These are phyloP conservation scores for Eidolon dupreanum DNA, from an alignment of 2,797 vertebrate species.

Conservation along the genomic window DNA sequence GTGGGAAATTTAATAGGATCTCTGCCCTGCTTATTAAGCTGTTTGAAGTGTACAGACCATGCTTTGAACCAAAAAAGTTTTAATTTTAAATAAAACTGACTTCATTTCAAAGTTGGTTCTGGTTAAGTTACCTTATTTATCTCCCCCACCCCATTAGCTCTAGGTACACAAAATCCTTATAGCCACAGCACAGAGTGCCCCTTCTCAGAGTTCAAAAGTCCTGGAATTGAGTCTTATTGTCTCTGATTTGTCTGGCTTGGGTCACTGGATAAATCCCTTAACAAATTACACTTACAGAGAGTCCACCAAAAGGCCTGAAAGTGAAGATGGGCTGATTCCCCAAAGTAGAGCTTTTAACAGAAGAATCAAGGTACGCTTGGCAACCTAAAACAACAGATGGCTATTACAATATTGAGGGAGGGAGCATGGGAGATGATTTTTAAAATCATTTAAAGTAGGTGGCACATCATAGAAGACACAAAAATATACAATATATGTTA, in stretches of 20 bases:
- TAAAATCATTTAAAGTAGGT: not conserved
- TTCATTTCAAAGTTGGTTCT: conserved; percentile 27
- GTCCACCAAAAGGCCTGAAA: not conserved
- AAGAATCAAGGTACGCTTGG: not conserved
- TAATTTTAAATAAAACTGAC: conserved; percentile 32
- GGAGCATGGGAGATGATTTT: not conserved
- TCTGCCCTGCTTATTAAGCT: not conserved
- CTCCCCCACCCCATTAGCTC: not conserved
- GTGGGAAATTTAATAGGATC: not conserved
- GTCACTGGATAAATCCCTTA: not conserved
- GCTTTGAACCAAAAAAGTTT: not conserved
- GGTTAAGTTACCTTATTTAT: not conserved
- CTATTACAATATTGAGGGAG: not conserved
- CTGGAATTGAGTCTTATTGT: not conserved
- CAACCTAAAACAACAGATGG: not conserved
- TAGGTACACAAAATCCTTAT: not conserved
- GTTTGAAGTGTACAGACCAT: not conserved
- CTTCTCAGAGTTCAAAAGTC: not conserved
- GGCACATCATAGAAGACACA: not conserved
- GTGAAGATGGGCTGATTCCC: not conserved
- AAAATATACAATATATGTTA: not conserved
- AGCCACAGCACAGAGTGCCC: not conserved
- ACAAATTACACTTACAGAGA: not conserved
- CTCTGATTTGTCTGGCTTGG: not conserved
- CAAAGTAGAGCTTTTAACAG: not conserved